Conservation (phyloP, 1,140 invertebrate species). For the Bombus haemorrhoidalis region DNA sequence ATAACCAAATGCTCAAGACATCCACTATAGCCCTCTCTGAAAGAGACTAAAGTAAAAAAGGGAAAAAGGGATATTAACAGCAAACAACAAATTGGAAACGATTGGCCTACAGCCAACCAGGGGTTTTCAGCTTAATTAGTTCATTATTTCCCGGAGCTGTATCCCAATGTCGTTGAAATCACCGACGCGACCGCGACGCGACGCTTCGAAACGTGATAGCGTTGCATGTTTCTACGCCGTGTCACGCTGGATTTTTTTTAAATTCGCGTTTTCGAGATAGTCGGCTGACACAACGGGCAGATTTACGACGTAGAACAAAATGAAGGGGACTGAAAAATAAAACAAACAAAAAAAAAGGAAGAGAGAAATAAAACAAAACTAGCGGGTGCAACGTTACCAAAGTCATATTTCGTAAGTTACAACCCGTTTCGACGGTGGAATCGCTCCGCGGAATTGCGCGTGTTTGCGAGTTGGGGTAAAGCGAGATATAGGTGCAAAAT, state of each 20-base stretch:
- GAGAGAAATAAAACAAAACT: background rate
- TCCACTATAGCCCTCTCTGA: background rate
- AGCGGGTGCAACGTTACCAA: background rate
- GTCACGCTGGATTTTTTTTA: background rate
- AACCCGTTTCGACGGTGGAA: background rate
- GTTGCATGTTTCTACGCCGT: background rate
- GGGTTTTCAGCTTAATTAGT: conserved; percentile 21
- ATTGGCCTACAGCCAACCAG: background rate
- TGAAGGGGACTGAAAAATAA: background rate
- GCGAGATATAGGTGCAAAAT: background rate
- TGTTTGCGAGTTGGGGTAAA: background rate
- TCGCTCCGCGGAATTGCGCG: background rate
- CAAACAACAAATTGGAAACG: background rate
- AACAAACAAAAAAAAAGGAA: too few relatives aligned
- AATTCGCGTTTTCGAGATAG: conserved; percentile 25
- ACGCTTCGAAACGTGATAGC: conserved; percentile 2
- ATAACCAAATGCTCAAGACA: background rate
- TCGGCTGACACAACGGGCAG: background rate
- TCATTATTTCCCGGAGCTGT: conserved; percentile 3
- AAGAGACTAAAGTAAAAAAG: background rate
- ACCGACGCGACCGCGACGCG: background rate
- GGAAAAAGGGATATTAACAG: background rate
- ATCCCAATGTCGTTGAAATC: conserved; percentile 6
- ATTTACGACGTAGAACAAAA: conserved; percentile 22
- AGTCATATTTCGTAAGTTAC: conserved; percentile 22